These are phyloP conservation scores for Diuraphis noxia DNA, from an alignment of 1,140 invertebrate genomes.

Conservation along the genomic window DNA sequence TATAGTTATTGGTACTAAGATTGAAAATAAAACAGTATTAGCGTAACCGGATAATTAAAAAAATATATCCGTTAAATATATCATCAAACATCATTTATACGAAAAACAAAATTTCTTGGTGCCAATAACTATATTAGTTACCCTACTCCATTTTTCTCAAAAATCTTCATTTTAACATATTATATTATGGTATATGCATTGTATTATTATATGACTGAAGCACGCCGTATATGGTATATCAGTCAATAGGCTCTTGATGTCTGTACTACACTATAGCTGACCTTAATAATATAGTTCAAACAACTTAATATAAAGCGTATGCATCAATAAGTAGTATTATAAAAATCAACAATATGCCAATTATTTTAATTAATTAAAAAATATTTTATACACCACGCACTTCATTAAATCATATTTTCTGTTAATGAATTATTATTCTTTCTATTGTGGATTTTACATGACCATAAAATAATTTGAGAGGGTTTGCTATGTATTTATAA, in stretches of 20 bases:
- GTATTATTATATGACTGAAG: neutral
- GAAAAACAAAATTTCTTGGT: too few relatives aligned
- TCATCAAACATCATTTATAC: too few relatives aligned
- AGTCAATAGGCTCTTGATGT: neutral
- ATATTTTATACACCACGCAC: neutral
- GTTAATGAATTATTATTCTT: constrained; percentile 10
- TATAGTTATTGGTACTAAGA: too few relatives aligned
- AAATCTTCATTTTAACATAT: neutral
- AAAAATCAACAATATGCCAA: neutral
- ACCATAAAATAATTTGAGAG: neutral
- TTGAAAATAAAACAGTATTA: too few relatives aligned
- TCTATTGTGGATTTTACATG: neutral
- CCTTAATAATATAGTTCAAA: neutral
- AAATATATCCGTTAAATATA: too few relatives aligned
- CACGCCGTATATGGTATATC: neutral
- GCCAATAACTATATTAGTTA: too few relatives aligned
- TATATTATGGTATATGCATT: neutral
- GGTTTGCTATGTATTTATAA: neutral
- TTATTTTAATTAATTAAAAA: neutral
- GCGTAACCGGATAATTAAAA: too few relatives aligned
- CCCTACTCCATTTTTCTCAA: neutral
- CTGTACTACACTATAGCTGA: neutral
- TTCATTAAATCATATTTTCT: neutral
- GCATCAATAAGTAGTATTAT: neutral
- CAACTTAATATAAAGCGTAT: neutral